Percentiles rank a stretch among this genome's conserved stretches.
These are phyloP conservation scores for Siphonodentalium dalli DNA, from an alignment of 2,888 invertebrate genomes.

Conservation along the genomic window DNA sequence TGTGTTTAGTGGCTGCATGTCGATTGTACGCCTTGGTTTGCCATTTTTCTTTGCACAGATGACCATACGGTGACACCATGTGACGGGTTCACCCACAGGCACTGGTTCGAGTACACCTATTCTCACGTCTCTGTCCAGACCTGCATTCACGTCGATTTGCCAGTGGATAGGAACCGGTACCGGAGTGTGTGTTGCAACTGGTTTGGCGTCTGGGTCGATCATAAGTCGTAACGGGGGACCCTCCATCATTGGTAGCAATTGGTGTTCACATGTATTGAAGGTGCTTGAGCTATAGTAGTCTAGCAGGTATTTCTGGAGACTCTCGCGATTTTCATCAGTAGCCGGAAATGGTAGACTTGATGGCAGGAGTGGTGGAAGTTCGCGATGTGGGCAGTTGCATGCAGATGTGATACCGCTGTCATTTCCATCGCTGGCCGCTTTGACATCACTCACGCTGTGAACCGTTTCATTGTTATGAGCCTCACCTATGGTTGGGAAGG, in stretches of 20 bases:
- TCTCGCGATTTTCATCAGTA: slow-evolving; percentile 19
- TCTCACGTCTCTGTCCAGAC: slow-evolving; percentile 21
- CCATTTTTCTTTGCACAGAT: slow-evolving; percentile 18
- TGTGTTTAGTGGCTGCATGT: slow-evolving; percentile 17
- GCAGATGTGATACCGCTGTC: too few relatives aligned
- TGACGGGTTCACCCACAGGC: slow-evolving; percentile 11
- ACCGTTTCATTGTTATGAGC: background rate
- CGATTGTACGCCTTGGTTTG: slow-evolving; percentile 14
- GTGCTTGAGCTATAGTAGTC: slow-evolving; percentile 19
- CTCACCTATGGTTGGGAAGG: slow-evolving; percentile 17
- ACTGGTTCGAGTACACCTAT: slow-evolving; percentile 24
- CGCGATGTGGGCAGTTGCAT: slow-evolving; percentile 14
- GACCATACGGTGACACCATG: slow-evolving; percentile 21
- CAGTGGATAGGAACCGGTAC: slow-evolving; percentile 23
- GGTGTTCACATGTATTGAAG: slow-evolving; percentile 24
- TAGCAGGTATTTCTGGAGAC: slow-evolving; percentile 16
- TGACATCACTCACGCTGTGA: too few relatives aligned
- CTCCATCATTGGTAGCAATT: slow-evolving; percentile 26
- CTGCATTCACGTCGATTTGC: slow-evolving; percentile 19
- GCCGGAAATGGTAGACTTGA: slow-evolving; percentile 13
- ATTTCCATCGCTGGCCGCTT: background rate
- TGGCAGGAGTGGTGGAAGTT: slow-evolving; percentile 13
- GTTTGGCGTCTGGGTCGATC: slow-evolving; percentile 23
- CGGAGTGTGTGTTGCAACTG: slow-evolving; percentile 24
- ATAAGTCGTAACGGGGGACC: slow-evolving; percentile 28